These are phyloP conservation scores for Noctua janthina DNA, from an alignment of 2,888 invertebrate genomes.

Conservation along the genomic window DNA sequence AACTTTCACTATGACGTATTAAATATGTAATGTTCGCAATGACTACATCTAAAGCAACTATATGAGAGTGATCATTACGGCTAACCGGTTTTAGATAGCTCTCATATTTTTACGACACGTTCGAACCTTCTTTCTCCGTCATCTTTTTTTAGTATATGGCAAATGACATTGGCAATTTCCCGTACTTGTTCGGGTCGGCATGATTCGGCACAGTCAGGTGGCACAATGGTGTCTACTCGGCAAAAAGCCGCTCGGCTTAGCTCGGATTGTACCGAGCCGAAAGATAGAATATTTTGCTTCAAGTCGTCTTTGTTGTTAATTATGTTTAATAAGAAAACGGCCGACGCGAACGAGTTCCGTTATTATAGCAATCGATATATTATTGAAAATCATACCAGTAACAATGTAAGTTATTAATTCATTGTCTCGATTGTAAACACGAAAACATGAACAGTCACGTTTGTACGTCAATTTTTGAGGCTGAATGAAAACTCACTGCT, in stretches of 20 bases:
- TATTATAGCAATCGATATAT: constrained; percentile 5
- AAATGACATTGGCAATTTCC: not conserved
- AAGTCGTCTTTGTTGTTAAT: not conserved
- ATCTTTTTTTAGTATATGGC: not conserved
- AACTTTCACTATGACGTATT: constrained; percentile 67
- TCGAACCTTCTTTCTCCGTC: constrained; percentile 17
- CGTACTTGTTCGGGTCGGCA: not conserved
- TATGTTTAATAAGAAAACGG: not conserved
- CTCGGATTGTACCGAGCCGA: not conserved
- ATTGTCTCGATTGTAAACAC: constrained; percentile 29
- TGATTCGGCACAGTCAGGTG: not conserved
- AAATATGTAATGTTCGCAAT: constrained; percentile 60
- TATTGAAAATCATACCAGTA: constrained; percentile 14
- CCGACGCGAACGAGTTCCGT: not conserved
- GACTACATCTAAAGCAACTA: constrained; percentile 53
- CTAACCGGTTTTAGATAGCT: constrained; percentile 53
- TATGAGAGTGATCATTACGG: constrained; percentile 38
- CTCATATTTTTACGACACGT: constrained; percentile 42
- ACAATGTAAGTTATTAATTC: constrained; percentile 35
- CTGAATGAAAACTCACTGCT: not conserved
- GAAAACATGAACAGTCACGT: constrained; percentile 10
- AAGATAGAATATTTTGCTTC: not conserved
- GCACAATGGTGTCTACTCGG: not conserved
- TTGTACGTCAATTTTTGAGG: not conserved
- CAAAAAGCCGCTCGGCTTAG: not conserved